These are phyloP conservation scores for Drosophila mercatorum DNA, from an alignment of 2,888 invertebrate species.

Conservation along the genomic window DNA sequence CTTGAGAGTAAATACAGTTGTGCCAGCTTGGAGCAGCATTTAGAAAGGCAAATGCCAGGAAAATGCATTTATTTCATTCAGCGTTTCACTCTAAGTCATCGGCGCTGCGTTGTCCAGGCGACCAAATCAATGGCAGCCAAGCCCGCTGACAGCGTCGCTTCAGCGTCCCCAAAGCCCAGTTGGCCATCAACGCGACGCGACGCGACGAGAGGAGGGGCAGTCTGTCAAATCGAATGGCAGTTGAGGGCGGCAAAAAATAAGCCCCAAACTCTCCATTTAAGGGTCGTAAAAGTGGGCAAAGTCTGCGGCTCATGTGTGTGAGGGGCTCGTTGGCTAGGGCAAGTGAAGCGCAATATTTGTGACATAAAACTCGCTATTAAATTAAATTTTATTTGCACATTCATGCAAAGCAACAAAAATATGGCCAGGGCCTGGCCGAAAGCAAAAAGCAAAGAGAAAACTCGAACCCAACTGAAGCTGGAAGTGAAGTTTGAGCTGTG, in stretches of 20 bases:
- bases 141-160: constrained; percentile 48
- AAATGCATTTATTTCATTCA: constrained; percentile 34
- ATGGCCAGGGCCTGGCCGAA: constrained; percentile 18
- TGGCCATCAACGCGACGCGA: constrained; percentile 63
- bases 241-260: not conserved
- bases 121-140: constrained; percentile 54
- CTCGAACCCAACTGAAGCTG: not conserved
- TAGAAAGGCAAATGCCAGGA: constrained; percentile 15
- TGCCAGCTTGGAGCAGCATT: constrained; percentile 32
- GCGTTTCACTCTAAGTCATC: constrained; percentile 2
- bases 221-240: constrained; percentile 35
- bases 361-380: constrained; percentile 77
- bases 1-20: constrained; percentile 27
- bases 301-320: not conserved
- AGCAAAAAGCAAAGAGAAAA: constrained; percentile 7
- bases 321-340: constrained; percentile 14
- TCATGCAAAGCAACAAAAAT: constrained; percentile 62
- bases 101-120: constrained; percentile 2
- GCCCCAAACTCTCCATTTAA: constrained; percentile 38
- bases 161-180: constrained; percentile 72
- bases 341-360: constrained; percentile 73
- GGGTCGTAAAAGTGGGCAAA: constrained; percentile 64
- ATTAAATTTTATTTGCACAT: constrained; percentile 81
- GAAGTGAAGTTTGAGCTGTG: constrained; percentile 10
- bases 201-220: too few species aligned